A percentile compares a stretch with the other conserved stretches of the same genome.
These are phyloP conservation scores for Sclerodermus sp. DNA, from an alignment of 2,888 invertebrate genomes.

Conservation along the genomic window DNA sequence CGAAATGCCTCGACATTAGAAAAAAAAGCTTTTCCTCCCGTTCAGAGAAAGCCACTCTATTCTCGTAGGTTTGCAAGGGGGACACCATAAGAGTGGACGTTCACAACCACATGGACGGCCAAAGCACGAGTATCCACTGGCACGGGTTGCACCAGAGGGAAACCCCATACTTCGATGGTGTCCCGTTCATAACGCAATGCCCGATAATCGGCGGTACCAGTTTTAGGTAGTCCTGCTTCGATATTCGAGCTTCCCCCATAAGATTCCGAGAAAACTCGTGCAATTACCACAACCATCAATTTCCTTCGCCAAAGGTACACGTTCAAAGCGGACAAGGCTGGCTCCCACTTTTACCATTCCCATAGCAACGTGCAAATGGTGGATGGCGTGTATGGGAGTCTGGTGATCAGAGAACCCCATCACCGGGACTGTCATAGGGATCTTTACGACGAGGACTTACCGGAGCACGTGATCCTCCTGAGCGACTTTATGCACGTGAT, in stretches of 20 bases:
- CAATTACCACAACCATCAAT: background rate
- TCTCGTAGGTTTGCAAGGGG: background rate
- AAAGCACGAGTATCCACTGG: background rate
- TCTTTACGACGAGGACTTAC: conserved; percentile 13
- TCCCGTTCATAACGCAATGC: background rate
- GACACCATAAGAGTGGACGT: background rate
- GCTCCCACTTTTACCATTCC: conserved; percentile 19
- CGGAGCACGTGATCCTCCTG: conserved; percentile 12
- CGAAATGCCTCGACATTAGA: background rate
- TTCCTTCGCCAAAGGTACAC: conserved; percentile 9
- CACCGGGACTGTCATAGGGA: conserved; percentile 4
- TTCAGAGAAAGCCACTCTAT: too few relatives aligned
- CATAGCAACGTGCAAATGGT: conserved; percentile 14
- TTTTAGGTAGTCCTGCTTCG: background rate
- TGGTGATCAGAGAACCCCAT: conserved; percentile 9
- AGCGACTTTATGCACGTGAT: conserved; percentile 60
- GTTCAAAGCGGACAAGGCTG: conserved; percentile 11
- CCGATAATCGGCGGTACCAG: background rate
- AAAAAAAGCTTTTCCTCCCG: too few relatives aligned
- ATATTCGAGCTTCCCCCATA: too few relatives aligned
- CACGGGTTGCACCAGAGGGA: background rate
- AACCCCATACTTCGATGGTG: background rate
- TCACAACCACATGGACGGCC: background rate
- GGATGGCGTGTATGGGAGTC: conserved; percentile 15
- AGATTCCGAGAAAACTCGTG: background rate